Percentiles rank a stretch among this genome's conserved stretches.
Evolutionary conservation across 2,797 vertebrate genomes (phyloP).

Genomic region (Muscicapa striata): DNA sequence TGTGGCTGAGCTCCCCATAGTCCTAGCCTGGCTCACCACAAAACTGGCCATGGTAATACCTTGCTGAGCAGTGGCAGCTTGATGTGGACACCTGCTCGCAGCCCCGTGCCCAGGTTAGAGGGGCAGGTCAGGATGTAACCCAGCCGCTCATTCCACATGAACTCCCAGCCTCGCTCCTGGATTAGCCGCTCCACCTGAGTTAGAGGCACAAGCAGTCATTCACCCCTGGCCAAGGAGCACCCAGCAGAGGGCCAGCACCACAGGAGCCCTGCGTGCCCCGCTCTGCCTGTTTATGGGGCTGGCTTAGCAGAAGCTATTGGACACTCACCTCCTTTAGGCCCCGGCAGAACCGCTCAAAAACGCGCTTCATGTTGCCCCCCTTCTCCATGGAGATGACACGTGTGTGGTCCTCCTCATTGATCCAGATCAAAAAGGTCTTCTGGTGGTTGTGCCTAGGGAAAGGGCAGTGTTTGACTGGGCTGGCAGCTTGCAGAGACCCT

Average conservation of each 20-base stretch:
- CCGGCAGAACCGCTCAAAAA: slow-evolving; percentile 94
- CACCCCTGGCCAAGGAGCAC: background rate
- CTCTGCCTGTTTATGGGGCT: background rate
- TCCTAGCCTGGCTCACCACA: background rate
- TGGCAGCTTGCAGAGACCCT: background rate
- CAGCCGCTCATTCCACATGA: slow-evolving; percentile 96
- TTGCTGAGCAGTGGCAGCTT: slow-evolving; percentile 93
- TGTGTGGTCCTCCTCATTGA: slow-evolving; percentile 98
- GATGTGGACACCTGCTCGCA: slow-evolving; percentile 95
- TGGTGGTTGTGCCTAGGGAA: slow-evolving; percentile 93
- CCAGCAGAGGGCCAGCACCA: background rate
- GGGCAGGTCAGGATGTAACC: slow-evolving; percentile 97
- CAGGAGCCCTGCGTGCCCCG: background rate
- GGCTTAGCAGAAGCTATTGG: too few species aligned
- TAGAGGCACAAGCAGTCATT: background rate
- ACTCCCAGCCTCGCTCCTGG: slow-evolving; percentile 96
- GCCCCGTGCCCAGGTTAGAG: slow-evolving; percentile 96
- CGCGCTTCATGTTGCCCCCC: slow-evolving; percentile 98
- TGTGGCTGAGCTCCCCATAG: rapidly evolving
- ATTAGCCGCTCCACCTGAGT: slow-evolving; percentile 92
- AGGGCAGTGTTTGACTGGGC: background rate
- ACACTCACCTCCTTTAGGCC: slow-evolving; percentile 89
- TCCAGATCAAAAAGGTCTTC: slow-evolving; percentile 96
- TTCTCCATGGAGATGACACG: slow-evolving; percentile 99
- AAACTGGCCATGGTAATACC: slow-evolving; percentile 70